These are phyloP conservation scores for Monodelphis domestica DNA, from an alignment of 2,797 vertebrate species.

Conservation along the genomic window DNA sequence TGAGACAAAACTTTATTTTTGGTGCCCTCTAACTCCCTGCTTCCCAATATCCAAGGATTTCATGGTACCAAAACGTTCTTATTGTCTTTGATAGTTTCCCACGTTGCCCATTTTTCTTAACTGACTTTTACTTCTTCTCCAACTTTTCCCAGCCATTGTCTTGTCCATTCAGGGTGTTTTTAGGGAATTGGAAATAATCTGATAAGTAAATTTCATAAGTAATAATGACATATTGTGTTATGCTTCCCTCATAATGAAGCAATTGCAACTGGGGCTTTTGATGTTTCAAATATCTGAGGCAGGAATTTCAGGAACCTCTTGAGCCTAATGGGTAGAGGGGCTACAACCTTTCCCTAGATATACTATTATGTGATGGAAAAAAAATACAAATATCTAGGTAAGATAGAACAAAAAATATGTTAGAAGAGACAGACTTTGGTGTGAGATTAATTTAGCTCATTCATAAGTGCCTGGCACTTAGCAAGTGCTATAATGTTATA, in stretches of 20 bases:
- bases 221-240: conserved; percentile 35
- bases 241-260: conserved; percentile 32
- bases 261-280: conserved; percentile 41
- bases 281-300: conserved; percentile 44
- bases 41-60: too few species aligned
- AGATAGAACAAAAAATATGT: conserved; percentile 38
- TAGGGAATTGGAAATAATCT: background rate
- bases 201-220: background rate
- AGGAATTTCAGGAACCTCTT: conserved; percentile 46
- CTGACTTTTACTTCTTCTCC: background rate
- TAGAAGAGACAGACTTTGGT: background rate
- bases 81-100: too few species aligned
- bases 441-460: conserved; percentile 53
- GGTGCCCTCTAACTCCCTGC: too few species aligned
- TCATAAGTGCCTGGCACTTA: background rate
- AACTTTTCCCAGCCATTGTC: background rate
- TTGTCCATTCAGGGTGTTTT: background rate
- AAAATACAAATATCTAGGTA: conserved; percentile 45
- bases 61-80: too few species aligned
- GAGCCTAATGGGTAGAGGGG: conserved; percentile 43
- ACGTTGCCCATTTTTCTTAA: background rate
- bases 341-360: conserved; percentile 49
- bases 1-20: too few species aligned
- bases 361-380: background rate
- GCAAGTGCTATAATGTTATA: background rate